A percentile compares a stretch with the other conserved stretches of the same genome.
Evolutionary conservation across 2,797 vertebrate genomes (phyloP).

Genomic region (Orestias chungarensis): DNA sequence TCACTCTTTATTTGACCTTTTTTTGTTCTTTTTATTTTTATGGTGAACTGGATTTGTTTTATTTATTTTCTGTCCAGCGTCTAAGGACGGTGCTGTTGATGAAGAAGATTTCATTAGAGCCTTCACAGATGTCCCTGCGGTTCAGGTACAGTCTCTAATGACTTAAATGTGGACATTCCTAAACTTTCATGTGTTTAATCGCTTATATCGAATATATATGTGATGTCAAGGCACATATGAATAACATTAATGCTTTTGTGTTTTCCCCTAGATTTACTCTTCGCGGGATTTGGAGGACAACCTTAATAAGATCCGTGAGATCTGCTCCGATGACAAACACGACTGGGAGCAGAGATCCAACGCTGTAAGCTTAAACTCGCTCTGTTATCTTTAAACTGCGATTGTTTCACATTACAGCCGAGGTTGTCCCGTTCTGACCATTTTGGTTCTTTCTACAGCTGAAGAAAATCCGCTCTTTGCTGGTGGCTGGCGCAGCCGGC

Average conservation of each 20-base stretch:
- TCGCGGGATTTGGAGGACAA: slow-evolving; percentile 96
- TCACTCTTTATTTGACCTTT: not conserved
- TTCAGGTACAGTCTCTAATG: slow-evolving; percentile 82
- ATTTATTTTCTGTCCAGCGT: slow-evolving; percentile 73
- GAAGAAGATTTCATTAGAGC: slow-evolving; percentile 96
- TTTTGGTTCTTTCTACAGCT: slow-evolving; percentile 73
- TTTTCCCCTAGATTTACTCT: slow-evolving; percentile 88
- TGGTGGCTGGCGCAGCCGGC: slow-evolving; percentile 90
- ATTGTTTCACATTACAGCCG: not conserved
- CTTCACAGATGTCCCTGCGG: slow-evolving; percentile 93
- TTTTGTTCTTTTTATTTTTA: not conserved
- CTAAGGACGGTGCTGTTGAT: slow-evolving; percentile 92
- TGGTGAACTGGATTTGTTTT: slow-evolving; percentile 10
- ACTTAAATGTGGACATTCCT: not conserved
- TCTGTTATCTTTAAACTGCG: not conserved
- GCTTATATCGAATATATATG: not conserved
- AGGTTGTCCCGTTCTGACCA: not conserved
- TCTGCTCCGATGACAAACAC: slow-evolving; percentile 97
- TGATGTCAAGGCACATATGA: not conserved
- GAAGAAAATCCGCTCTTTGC: slow-evolving; percentile 92
- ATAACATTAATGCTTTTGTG: not conserved
- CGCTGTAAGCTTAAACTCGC: slow-evolving; percentile 81
- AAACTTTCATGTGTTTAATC: slow-evolving; percentile 1
- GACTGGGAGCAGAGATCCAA: slow-evolving; percentile 96
- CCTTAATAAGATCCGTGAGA: slow-evolving; percentile 97